These are phyloP conservation scores for Astur gentilis DNA, from an alignment of 2,113 vertebrate species.

Conservation along the genomic window DNA sequence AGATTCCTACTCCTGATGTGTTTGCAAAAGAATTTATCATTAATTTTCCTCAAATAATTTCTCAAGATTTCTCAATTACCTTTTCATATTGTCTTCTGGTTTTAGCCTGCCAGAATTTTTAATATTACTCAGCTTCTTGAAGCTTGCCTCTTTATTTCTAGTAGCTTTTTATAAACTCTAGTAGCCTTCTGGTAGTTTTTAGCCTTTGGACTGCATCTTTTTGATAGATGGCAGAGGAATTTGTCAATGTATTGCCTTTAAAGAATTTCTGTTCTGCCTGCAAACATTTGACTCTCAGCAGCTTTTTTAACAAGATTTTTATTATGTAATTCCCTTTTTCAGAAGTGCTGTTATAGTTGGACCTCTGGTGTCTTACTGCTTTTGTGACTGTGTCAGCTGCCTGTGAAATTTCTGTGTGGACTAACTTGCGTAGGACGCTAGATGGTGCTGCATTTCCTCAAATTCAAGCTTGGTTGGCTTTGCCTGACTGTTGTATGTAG, in stretches of 20 bases:
- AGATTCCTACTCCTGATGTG: background rate
- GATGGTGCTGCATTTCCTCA: constrained; percentile 55
- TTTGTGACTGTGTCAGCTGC: background rate
- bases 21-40: background rate
- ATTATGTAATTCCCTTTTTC: too few relatives aligned
- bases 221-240: background rate
- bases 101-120: background rate
- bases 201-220: background rate
- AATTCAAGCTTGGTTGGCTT: background rate
- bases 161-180: background rate
- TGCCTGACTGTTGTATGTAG: background rate
- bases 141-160: background rate
- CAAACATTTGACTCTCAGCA: background rate
- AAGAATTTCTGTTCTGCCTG: background rate
- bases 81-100: background rate
- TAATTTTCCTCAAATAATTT: background rate
- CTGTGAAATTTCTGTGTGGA: background rate
- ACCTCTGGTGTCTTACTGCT: background rate
- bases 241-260: background rate
- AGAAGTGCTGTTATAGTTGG: background rate
- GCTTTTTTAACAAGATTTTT: too few relatives aligned
- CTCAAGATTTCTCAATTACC: background rate
- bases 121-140: background rate
- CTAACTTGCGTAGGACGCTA: background rate
- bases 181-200: background rate